Base-by-base conservation (phyloP, 2,888 invertebrate species). In the Holacanthella duospinosa region DNA sequence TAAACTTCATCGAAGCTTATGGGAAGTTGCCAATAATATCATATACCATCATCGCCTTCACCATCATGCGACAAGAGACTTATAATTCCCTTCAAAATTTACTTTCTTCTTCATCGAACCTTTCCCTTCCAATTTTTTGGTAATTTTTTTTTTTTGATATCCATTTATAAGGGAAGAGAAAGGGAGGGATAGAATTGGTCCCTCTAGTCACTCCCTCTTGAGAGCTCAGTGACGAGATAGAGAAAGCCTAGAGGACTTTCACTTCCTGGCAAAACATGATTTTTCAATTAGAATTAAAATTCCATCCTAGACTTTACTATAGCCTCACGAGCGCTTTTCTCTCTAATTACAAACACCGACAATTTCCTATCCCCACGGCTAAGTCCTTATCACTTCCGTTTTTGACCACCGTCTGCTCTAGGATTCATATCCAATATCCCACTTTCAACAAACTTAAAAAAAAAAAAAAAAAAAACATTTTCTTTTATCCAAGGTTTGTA, bases 251-350 rank as follows among this genome's bases (percentile, higher is more conserved):
- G 19, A 48, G 48, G 19, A 48, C 48, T 48, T 48, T 48, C 48
- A 48, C 48, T 48, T 48, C 48, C 48, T 48, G 48, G n/a, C 21
- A 21, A 48, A 48, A 48, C 48, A 48, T 48, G 48, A 9, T 48
- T 48, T 48, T 48, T 48, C 48, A 48, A 48, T 48, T 48, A 48
- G 48, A 48, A 48, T 48, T 48, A 48, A 48, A 48, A 48, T 48
- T 48, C 48, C 48, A 21, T 48, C n/a, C 36, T 16, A 36, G 16
- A 16, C 36, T 16, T 36, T 36, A 12, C 36, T 36, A 36, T 36
- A 36, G 9, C 6, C 6, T n/a, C 48, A n/a, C 48, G 48, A n/a
- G 4, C 21, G n/a, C 19, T 48, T 48, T 48, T 21, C 48, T 48
- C 48, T n/a, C 19, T 21, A 48, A 48, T 48, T 48, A 48, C 48